Evolutionary conservation across 2,888 invertebrate genomes (phyloP), one percentile per base, ranked within the genome.

Genomic region (Habrosyne pyritoides): DNA sequence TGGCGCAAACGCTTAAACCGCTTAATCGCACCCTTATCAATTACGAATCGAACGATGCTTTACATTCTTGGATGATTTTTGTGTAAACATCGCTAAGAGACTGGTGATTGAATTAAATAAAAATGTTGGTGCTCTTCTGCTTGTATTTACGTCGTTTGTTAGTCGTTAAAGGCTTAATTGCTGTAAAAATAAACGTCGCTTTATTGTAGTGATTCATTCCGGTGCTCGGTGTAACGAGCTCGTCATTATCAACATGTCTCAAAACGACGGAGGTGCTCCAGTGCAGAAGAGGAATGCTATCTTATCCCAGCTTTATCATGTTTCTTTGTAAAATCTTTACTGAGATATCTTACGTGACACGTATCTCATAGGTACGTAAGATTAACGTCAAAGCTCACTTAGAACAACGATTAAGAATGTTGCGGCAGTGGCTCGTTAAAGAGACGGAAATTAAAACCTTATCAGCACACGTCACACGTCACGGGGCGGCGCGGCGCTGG

Each of bases 401-500:
- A 42, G 42, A 42, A 42, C 18, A 42, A 42, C 42, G 42, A 42
- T 42, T 42, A 42, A 42, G 18, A 42, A n/a, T 8, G 2, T 42
- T 42, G 42, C 18, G 42, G 18, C 42, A n/a, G 42, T 12, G 5
- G 12, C 42, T 42, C 42, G 42, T 42, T 42, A 42, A 18, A 42
- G 18, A 14, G 42, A 42, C 42, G 18, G 42, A 42, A 42, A 42
- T 42, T 42, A 42, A 42, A 42, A 42, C 42, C 12, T 42, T 42
- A 42, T 42, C 42, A 42, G 42, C 42, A 42, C 42, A 42, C 42
- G 42, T 42, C 42, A 42, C 42, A 8, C n/a, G 26, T n/a, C n/a
- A n/a, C n/a, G 48, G 24, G 55, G 57, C 46, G 60, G 61, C 46
- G 47, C 56, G 59, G 48, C 55, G 56, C 59, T 57, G 60, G 52